Evolutionary conservation across 2,113 vertebrate genomes (phyloP).

Genomic region (Centrocercus urophasianus): DNA sequence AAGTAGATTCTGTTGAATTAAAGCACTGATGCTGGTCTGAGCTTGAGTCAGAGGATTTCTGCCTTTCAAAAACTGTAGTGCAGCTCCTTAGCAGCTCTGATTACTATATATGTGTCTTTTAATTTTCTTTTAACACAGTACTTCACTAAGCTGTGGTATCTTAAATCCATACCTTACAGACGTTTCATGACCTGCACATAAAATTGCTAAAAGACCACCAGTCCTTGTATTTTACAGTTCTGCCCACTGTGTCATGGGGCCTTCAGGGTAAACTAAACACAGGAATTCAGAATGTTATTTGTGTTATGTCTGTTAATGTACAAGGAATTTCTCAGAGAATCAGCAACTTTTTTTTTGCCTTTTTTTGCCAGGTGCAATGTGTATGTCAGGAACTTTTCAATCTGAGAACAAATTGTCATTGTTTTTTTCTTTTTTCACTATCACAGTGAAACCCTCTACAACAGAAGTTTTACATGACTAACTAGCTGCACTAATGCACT

Average conservation of each 20-base stretch:
- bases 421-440: background rate
- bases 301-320: rapidly evolving
- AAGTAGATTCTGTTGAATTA: background rate
- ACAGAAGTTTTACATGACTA: background rate
- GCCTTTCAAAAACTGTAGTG: background rate
- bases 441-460: background rate
- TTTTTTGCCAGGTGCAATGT: background rate
- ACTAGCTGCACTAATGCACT: background rate
- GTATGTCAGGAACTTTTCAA: background rate
- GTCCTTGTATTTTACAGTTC: background rate
- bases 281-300: background rate
- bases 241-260: background rate
- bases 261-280: background rate
- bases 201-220: background rate
- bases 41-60: background rate
- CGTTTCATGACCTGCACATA: background rate
- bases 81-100: background rate
- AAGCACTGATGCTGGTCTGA: background rate
- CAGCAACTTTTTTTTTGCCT: background rate
- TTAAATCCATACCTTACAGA: background rate
- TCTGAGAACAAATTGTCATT: background rate
- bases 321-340: background rate
- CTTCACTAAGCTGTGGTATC: background rate
- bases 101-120: rapidly evolving
- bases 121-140: background rate